Base-by-base conservation (phyloP, 2,888 invertebrate genomes). In the Latrodectus elegans region DNA sequence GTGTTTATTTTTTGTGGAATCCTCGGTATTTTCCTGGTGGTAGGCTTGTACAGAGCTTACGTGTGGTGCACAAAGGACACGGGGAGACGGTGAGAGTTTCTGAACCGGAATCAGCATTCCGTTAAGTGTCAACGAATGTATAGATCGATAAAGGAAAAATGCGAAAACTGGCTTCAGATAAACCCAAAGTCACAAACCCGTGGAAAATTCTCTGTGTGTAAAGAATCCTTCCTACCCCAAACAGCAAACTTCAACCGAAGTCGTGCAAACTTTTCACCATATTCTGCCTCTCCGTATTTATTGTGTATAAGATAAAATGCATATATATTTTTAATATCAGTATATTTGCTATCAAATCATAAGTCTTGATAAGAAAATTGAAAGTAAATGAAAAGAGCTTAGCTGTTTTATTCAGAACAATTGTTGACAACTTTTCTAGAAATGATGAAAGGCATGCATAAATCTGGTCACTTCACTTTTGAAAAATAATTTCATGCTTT, bases 11-110 rank as follows among this genome's bases (percentile, higher is more conserved):
- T 86, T 15, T 81, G 86, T 55, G 26, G 65, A n/a, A 68, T 86
- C 10, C 81, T 86, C 38, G 71, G 70, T 6, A 72, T 86, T 14
- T 86, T 86, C 81, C 53, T 81, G 52, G 12, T 81, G 11, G 76
- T 86, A 17, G 81, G 86, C 0, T 64, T 76, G 55, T 86, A 86
- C 72, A 64, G 81, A 72, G 77, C 81, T 38, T 86, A 86, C 51
- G 71, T 77, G 15, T 86, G 86, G 86, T 86, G 86, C 71, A 81
- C 76, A 11, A 86, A 76, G 55, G 81, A 81, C 8, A 60, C 76
- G 4, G 81, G 12, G 1, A 51, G 85, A 52, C 85, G 80, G 12
- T 84, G 49, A 77, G 15, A 15, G 15, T 12, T 9, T 8, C 17
- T 15, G 49, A 49, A 51, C 12, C 22, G 17, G 12, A 17, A 22